These are phyloP conservation scores for Eustalomyia histrio DNA, from an alignment of 2,888 invertebrate genomes.

Conservation along the genomic window DNA sequence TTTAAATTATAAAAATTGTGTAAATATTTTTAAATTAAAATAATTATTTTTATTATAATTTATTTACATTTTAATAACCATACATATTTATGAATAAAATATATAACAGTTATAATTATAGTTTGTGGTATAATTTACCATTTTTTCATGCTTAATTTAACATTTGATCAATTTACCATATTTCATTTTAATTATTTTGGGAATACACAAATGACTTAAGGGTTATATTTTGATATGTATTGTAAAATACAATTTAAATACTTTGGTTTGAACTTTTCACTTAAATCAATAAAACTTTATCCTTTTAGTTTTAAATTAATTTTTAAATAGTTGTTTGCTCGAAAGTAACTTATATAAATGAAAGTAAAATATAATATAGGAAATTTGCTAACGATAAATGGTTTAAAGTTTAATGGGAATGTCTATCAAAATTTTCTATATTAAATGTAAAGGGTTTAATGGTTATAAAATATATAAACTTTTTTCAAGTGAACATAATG, in stretches of 20 bases:
- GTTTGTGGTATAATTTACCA: slow-evolving; percentile 11
- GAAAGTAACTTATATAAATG: neutral
- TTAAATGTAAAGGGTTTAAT: no score
- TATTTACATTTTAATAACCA: no score
- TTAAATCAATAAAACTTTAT: slow-evolving; percentile 16
- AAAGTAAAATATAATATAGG: neutral
- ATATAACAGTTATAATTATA: neutral
- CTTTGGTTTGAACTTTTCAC: slow-evolving; percentile 4
- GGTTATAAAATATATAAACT: no score
- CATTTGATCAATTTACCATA: slow-evolving; percentile 6
- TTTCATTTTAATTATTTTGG: neutral
- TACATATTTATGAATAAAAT: no score
- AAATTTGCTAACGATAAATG: neutral
- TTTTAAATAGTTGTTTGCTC: neutral
- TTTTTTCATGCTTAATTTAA: slow-evolving; percentile 37
- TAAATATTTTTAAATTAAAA: no score
- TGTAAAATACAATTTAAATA: slow-evolving; percentile 1
- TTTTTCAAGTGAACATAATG: no score
- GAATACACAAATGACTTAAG: neutral
- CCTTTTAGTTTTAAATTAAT: neutral
- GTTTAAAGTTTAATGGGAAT: neutral
- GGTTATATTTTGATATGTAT: neutral
- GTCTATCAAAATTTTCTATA: no score
- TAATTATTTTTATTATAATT: no score
- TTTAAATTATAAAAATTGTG: no score